Base-by-base conservation (phyloP, 2,113 vertebrate species). In the Ornithorhynchus anatinus region DNA sequence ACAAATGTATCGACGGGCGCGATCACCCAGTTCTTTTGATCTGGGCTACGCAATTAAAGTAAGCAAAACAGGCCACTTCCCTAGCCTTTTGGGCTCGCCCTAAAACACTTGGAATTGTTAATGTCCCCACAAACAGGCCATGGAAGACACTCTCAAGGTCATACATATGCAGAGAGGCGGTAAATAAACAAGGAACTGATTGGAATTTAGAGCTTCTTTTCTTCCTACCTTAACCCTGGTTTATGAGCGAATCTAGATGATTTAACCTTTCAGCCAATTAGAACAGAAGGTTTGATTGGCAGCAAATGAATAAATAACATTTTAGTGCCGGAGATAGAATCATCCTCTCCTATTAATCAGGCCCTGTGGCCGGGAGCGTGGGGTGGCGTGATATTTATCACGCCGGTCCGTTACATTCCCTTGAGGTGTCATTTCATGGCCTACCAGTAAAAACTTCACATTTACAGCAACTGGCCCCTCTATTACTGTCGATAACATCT, bases 401-500 rank as follows among this genome's bases (percentile, higher is more conserved):
- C 0, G 13, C 75, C 72, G 69, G 67, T 78, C 69, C 68, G 74
- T 74, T 60, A 69, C 39, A 48, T 70, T 85, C 85, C 79, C 82
- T 82, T 72, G 88, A 81, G 75, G 73, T 84, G 65, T 75, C 85
- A 91, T 89, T 91, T 90, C 84, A 87, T 31, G 70, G 89, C 64
- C 72, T 79, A 80, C 83, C 85, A 67, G 15, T 90, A 91, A 92
- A 92, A 91, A 89, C 84, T 86, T 89, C 88, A 87, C 81, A 77
- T 86, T 92, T 88, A 91, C 64, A 88, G 77, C 86, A 91, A 88
- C 80, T 14, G 20, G n/a, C 76, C 90, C 84, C 88, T 92, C 88
- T 87, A 86, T 91, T 91, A 92, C 82, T 87, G 84, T 85, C 15
- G 78, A 89, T 90, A 92, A 85, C 84, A 92, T 90, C 90, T 91